Percentiles rank a stretch among this genome's conserved stretches.
phyloP scores from a whole-genome alignment of 2,888 invertebrate genomes.

The Drosophila prostipennis region DNA sequence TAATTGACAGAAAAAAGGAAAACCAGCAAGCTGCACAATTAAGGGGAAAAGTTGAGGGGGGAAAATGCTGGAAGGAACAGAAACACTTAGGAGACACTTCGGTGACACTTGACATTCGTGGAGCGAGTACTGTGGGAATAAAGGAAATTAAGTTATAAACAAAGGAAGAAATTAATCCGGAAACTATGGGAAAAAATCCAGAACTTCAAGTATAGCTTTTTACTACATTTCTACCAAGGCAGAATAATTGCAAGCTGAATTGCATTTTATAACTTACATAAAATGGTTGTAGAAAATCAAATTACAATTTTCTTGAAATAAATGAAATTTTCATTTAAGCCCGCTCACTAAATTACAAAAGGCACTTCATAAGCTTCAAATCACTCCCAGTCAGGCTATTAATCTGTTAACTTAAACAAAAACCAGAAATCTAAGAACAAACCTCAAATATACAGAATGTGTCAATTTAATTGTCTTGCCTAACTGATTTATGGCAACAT shows the following conservation, averaged over 20 bases:
- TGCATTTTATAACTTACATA: too few species aligned
- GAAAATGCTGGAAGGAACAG: conserved; percentile 33
- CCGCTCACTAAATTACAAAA: conserved; percentile 6
- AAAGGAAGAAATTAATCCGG: neutral
- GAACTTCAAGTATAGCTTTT: neutral
- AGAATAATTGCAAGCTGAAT: neutral
- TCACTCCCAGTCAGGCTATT: conserved; percentile 20
- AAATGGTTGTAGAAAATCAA: too few species aligned
- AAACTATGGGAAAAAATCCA: neutral
- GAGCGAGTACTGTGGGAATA: conserved; percentile 42
- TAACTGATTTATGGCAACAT: conserved; percentile 67
- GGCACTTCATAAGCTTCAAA: conserved; percentile 6
- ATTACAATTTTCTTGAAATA: neutral
- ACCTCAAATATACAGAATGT: conserved; percentile 48
- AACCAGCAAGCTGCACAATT: conserved; percentile 23
- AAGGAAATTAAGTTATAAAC: conserved; percentile 9
- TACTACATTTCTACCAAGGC: neutral
- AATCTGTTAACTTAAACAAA: conserved; percentile 28
- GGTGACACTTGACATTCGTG: conserved; percentile 24
- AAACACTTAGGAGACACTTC: conserved; percentile 48
- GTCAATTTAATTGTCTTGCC: conserved; percentile 64
- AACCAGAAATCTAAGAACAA: conserved; percentile 34
- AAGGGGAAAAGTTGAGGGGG: conserved; percentile 8
- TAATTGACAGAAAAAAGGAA: conserved; percentile 39
- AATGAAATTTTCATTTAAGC: neutral